phyloP scores from a whole-genome alignment of 1,140 invertebrate genomes.

The Drosophila suzukii region DNA sequence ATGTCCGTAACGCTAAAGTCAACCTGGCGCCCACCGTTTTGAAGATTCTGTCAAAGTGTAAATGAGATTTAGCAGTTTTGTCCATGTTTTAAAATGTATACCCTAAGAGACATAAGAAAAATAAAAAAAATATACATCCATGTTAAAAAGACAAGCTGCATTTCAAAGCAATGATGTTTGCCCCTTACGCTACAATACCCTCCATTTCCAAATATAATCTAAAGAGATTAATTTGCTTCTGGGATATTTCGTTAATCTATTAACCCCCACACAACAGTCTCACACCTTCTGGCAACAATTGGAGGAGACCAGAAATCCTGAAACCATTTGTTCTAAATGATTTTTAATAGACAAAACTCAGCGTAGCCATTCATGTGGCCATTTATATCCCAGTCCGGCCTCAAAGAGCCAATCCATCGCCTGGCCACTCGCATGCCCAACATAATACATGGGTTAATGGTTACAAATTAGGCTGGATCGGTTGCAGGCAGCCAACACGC shows the following conservation, averaged over 20 bases:
- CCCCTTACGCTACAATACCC: neutral
- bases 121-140: too few species aligned
- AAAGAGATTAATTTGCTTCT: constrained; percentile 4
- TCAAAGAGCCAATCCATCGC: constrained; percentile 32
- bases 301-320: constrained; percentile 21
- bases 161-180: too few species aligned
- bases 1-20: too few species aligned
- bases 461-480: constrained; percentile 83
- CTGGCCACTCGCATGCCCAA: constrained; percentile 56
- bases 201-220: neutral
- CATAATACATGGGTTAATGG: constrained; percentile 82
- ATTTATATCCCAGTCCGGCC: constrained; percentile 29
- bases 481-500: constrained; percentile 56
- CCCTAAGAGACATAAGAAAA: too few species aligned
- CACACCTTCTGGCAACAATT: constrained; percentile 38
- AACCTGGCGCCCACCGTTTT: too few species aligned
- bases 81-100: too few species aligned
- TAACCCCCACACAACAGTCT: constrained; percentile 19
- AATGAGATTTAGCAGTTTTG: too few species aligned
- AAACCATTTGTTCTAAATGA: constrained; percentile 74
- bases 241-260: constrained; percentile 19
- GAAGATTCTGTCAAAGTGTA: too few species aligned
- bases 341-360: constrained; percentile 79
- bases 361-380: constrained; percentile 51
- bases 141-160: too few species aligned